A percentile compares a stretch with the other conserved stretches of the same genome.
phyloP scores from a whole-genome alignment of 2,888 invertebrate species.

The Tridacna gigas region DNA sequence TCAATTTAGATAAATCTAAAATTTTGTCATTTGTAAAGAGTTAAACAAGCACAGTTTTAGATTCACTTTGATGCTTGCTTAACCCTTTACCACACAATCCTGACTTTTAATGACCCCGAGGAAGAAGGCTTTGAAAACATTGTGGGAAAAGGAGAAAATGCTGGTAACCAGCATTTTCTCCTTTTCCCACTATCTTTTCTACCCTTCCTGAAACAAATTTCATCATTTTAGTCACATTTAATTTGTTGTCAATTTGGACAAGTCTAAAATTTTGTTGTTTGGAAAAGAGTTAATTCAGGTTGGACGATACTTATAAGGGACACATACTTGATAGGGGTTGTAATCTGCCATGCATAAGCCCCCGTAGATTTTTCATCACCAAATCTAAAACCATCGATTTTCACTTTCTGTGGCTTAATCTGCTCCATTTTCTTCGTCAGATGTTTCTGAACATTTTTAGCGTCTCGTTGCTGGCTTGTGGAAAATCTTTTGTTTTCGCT shows the following conservation, averaged over 20 bases:
- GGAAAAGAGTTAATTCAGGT: no score
- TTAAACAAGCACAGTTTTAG: no score
- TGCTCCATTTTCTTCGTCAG: constrained; percentile 74
- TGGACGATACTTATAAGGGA: background rate
- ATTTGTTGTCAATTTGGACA: background rate
- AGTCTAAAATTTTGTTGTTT: background rate
- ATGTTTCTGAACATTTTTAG: constrained; percentile 71
- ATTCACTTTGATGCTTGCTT: no score
- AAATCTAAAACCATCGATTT: constrained; percentile 78
- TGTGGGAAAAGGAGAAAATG: no score
- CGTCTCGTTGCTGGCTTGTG: constrained; percentile 66
- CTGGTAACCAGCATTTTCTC: no score
- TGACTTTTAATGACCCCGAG: no score
- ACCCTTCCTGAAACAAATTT: no score
- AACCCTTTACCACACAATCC: no score
- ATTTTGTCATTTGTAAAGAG: no score
- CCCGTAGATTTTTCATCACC: constrained; percentile 76
- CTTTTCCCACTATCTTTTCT: no score
- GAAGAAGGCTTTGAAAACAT: no score
- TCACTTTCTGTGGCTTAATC: constrained; percentile 73
- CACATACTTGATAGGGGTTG: constrained; percentile 77
- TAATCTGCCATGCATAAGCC: constrained; percentile 81
- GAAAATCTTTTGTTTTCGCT: constrained; percentile 63
- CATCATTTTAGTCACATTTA: background rate
- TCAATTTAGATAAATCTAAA: no score